Conservation (phyloP, 2,797 vertebrate species). For the Neosilurus mollespiculum region DNA sequence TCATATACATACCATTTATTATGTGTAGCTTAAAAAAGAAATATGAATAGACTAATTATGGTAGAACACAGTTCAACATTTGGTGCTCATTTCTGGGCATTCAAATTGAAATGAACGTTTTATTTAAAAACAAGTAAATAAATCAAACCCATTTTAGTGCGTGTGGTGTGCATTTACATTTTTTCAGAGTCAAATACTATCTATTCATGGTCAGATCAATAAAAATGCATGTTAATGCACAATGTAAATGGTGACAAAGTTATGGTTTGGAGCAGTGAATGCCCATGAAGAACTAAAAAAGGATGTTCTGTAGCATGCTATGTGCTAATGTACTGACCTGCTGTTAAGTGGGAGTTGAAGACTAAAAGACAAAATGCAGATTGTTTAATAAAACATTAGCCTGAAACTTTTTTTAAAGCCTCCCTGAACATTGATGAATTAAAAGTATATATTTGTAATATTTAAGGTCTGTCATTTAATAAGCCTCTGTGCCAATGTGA, state of each 20-base stretch:
- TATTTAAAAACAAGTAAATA: no score
- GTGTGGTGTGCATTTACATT: not conserved
- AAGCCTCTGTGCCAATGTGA: no score
- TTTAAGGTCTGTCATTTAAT: not conserved
- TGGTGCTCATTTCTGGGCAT: not conserved
- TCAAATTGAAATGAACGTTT: not conserved
- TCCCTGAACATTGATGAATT: not conserved
- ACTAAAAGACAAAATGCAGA: not conserved
- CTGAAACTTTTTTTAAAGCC: conserved; percentile 4
- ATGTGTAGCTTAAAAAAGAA: not conserved
- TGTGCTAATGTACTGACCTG: conserved; percentile 5
- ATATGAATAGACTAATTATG: not conserved
- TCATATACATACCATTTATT: no score
- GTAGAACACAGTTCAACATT: not conserved
- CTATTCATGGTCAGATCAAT: not conserved
- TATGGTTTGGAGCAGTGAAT: not conserved
- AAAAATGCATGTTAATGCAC: conserved; percentile 1
- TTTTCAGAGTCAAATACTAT: not conserved
- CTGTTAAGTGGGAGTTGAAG: conserved; percentile 6
- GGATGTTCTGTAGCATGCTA: not conserved
- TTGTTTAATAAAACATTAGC: conserved; percentile 2
- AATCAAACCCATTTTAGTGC: not conserved
- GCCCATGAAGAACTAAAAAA: conserved; percentile 2
- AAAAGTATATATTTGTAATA: no score
- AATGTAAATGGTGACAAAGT: not conserved